Percentiles rank a stretch among this genome's conserved stretches.
Conservation (phyloP, 2,113 vertebrate species). For the Xiphophorus couchianus region DNA sequence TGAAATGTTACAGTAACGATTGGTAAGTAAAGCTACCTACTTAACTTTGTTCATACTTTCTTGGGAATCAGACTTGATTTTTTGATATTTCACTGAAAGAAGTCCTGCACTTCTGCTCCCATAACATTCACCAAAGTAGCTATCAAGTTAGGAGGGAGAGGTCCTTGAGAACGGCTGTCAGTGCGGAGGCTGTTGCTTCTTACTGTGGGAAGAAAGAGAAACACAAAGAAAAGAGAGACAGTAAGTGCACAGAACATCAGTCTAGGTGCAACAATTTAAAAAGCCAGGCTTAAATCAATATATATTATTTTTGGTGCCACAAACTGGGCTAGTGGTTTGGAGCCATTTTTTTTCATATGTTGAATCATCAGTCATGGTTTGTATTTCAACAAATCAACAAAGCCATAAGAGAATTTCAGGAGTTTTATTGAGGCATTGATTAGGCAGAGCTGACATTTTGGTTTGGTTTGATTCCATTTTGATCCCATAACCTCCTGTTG, state of each 20-base stretch:
- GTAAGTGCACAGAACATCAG: conserved; percentile 48
- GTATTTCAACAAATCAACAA: no score
- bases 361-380: conserved; percentile 17
- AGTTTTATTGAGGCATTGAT: no score
- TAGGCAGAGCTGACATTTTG: no score
- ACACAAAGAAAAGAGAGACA: conserved; percentile 58
- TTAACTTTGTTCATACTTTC: conserved; percentile 64
- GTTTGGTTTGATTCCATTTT: no score
- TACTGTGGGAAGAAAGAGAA: conserved; percentile 55
- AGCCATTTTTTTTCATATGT: conserved; percentile 42
- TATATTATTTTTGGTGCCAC: conserved; percentile 5
- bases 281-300: neutral
- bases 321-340: conserved; percentile 46
- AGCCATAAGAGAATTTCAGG: no score
- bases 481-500: no score
- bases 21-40: conserved; percentile 53
- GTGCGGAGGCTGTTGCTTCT: conserved; percentile 50
- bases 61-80: conserved; percentile 39
- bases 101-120: conserved; percentile 54
- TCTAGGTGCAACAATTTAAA: neutral
- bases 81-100: conserved; percentile 52
- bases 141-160: conserved; percentile 37
- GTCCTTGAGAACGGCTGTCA: conserved; percentile 43
- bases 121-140: conserved; percentile 51
- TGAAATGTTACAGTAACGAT: conserved; percentile 43